Evolutionary conservation across 2,888 invertebrate species (phyloP).

Genomic region (Hemicrepidius hirtus): DNA sequence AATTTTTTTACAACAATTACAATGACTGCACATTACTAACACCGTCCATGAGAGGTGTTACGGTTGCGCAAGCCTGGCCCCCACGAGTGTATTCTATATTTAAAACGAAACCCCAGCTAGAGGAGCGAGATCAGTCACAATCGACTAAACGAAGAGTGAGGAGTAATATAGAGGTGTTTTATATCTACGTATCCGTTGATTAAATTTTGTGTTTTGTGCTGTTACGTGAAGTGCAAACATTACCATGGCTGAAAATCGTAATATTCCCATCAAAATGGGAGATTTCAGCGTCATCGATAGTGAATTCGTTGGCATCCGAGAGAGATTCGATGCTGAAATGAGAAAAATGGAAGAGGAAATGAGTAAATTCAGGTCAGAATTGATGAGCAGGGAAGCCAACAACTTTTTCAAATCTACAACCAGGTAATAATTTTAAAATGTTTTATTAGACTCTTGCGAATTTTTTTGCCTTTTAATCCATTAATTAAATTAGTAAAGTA

Average conservation of each 20-base stretch:
- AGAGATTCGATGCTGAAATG: slow-evolving; percentile 97
- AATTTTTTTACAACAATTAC: slow-evolving; percentile 24
- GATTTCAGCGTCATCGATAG: slow-evolving; percentile 97
- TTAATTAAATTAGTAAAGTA: too few relatives aligned
- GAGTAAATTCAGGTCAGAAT: slow-evolving; percentile 93
- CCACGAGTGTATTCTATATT: slow-evolving; percentile 64
- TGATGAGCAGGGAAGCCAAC: slow-evolving; percentile 94
- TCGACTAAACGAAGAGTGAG: slow-evolving; percentile 1
- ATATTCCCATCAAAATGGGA: slow-evolving; percentile 94
- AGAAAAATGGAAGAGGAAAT: slow-evolving; percentile 99
- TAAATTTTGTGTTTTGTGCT: slow-evolving; percentile 35
- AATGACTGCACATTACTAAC: slow-evolving; percentile 36
- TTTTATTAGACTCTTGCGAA: neutral
- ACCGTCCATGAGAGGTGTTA: slow-evolving; percentile 37
- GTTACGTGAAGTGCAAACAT: slow-evolving; percentile 33
- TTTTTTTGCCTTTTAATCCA: too few relatives aligned
- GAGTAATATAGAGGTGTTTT: slow-evolving; percentile 6
- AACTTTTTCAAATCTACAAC: slow-evolving; percentile 93
- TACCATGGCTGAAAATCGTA: slow-evolving; percentile 89
- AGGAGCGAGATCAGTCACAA: slow-evolving; percentile 23
- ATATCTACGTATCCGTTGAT: neutral
- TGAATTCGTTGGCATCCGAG: slow-evolving; percentile 96
- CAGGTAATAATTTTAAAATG: slow-evolving; percentile 76
- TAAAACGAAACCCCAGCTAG: slow-evolving; percentile 64
- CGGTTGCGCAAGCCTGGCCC: slow-evolving; percentile 64